phyloP scores from a whole-genome alignment of 1,140 invertebrate genomes.

The Tribolium madens region DNA sequence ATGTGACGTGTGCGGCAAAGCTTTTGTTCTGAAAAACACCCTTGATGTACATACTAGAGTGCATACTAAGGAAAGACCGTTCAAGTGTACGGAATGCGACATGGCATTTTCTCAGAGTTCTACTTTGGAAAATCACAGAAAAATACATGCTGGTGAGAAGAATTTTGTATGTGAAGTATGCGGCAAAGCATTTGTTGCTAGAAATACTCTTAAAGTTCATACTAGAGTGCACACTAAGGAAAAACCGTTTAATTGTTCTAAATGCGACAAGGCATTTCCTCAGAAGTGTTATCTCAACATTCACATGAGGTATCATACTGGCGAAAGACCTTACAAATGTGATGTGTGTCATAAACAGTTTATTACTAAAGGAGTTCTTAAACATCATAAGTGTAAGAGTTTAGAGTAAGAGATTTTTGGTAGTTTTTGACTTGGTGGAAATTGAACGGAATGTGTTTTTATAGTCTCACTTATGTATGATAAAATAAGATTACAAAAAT shows the following conservation, averaged over 20 bases:
- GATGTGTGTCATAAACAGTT: conserved; percentile 77
- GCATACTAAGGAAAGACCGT: conserved; percentile 62
- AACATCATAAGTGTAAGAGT: conserved; percentile 38
- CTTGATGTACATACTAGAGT: conserved; percentile 59
- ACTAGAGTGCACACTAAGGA: conserved; percentile 82
- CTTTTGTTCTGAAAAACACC: conserved; percentile 2
- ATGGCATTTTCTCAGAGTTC: conserved; percentile 75
- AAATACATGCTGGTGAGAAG: conserved; percentile 51
- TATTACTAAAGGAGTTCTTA: conserved; percentile 65
- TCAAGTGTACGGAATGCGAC: conserved; percentile 73
- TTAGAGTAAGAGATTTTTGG: no score
- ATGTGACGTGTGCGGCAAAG: conserved; percentile 42
- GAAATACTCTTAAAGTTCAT: conserved; percentile 80
- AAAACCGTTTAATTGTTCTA: conserved; percentile 77
- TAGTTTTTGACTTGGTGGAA: no score
- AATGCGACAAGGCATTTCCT: conserved; percentile 74
- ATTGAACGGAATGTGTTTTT: no score
- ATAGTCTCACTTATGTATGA: no score
- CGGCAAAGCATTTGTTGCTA: conserved; percentile 54
- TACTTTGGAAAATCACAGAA: no score
- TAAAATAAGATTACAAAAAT: no score
- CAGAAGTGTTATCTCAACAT: conserved; percentile 56
- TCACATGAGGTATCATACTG: conserved; percentile 69
- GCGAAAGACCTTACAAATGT: conserved; percentile 73
- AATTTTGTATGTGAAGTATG: conserved; percentile 60